Conservation (phyloP, 2,888 invertebrate genomes). For the Isoperla grammatica region DNA sequence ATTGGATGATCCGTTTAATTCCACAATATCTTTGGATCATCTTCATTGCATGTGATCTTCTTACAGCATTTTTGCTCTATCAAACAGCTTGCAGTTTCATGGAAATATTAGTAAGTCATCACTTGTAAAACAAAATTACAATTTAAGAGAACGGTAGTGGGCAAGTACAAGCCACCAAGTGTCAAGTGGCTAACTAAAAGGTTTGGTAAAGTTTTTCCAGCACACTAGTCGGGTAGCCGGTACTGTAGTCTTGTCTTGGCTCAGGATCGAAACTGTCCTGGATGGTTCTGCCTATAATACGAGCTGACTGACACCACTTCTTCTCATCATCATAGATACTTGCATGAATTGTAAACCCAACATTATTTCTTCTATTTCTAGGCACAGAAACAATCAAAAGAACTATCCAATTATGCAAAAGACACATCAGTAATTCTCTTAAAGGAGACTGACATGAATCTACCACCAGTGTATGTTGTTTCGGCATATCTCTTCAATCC, state of each 20-base stretch:
- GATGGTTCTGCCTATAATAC: no score
- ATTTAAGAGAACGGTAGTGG: background rate
- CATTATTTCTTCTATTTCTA: slow-evolving; percentile 39
- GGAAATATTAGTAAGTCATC: slow-evolving; percentile 47
- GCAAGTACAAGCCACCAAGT: no score
- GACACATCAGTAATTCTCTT: slow-evolving; percentile 53
- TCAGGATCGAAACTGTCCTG: background rate
- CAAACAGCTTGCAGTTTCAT: slow-evolving; percentile 65
- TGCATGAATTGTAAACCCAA: no score
- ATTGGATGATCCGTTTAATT: slow-evolving; percentile 52
- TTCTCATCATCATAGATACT: no score
- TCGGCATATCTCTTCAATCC: slow-evolving; percentile 85
- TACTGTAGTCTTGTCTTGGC: background rate
- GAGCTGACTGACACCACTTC: no score
- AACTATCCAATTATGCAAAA: slow-evolving; percentile 51
- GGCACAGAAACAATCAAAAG: slow-evolving; percentile 50
- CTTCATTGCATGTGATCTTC: slow-evolving; percentile 69
- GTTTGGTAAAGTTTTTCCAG: no score
- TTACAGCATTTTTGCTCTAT: slow-evolving; percentile 68
- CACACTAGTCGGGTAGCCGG: background rate
- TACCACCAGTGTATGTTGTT: slow-evolving; percentile 63
- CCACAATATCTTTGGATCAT: slow-evolving; percentile 53
- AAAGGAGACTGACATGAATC: slow-evolving; percentile 51
- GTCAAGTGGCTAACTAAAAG: no score
- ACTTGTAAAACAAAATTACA: background rate